A percentile compares a stretch with the other conserved stretches of the same genome.
Evolutionary conservation across 1,140 invertebrate species (phyloP).

Genomic region (Penaeus indicus): DNA sequence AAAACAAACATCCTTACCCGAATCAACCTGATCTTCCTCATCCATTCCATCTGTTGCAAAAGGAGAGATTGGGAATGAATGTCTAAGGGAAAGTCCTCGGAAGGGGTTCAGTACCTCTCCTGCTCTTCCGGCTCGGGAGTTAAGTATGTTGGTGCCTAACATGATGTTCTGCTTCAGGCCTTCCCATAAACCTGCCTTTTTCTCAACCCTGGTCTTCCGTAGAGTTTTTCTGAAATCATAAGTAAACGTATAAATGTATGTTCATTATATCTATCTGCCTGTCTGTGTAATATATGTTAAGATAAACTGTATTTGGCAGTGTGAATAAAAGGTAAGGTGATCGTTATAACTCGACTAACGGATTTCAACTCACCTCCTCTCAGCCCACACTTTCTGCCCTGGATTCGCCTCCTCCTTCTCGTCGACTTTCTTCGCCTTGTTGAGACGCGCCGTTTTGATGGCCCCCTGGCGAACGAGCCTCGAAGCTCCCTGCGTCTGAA

Average conservation of each 20-base stretch:
- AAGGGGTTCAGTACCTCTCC: conserved; percentile 73
- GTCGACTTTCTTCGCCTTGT: not conserved
- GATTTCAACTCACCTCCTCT: conserved; percentile 40
- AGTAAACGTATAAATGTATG: not conserved
- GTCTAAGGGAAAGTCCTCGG: conserved; percentile 71
- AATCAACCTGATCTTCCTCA: conserved; percentile 63
- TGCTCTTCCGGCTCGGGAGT: conserved; percentile 71
- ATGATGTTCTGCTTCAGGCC: conserved; percentile 64
- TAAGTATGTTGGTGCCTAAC: conserved; percentile 66
- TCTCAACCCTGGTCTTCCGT: conserved; percentile 44
- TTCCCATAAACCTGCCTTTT: conserved; percentile 62
- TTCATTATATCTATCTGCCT: too few species aligned
- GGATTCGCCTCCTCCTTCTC: not conserved
- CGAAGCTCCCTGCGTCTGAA: not conserved
- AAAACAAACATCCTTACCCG: not conserved
- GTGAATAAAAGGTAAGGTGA: too few species aligned
- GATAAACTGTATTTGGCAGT: too few species aligned
- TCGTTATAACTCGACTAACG: not conserved
- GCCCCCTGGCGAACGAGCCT: conserved; percentile 52
- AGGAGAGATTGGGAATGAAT: conserved; percentile 71
- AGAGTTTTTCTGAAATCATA: conserved; percentile 52
- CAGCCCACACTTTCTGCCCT: conserved; percentile 46
- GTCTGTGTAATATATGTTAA: too few species aligned
- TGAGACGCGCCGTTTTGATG: conserved; percentile 31
- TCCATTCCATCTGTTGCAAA: conserved; percentile 68